Evolutionary conservation across 1,140 invertebrate genomes (phyloP).

Genomic region (Amyelois transitella): DNA sequence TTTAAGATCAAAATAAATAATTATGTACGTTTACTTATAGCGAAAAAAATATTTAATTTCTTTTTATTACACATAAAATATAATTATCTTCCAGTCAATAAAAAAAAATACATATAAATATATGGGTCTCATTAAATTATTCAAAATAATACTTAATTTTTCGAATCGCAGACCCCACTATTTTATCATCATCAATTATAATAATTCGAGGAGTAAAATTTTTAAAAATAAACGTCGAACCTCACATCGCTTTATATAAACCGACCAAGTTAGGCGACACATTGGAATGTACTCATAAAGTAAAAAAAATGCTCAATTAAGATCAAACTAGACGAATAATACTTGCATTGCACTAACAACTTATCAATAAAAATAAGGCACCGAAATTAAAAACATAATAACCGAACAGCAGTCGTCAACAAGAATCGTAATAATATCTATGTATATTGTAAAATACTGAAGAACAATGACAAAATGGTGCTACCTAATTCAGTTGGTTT

Average conservation of each 20-base stretch:
- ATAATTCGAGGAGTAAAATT: neutral
- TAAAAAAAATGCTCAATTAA: neutral
- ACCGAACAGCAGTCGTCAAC: neutral
- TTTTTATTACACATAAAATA: neutral
- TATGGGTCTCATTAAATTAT: neutral
- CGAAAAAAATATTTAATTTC: neutral
- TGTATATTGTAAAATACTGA: conserved; percentile 5
- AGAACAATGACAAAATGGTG: conserved; percentile 3
- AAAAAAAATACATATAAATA: neutral
- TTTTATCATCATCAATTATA: neutral
- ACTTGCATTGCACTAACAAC: conserved; percentile 8
- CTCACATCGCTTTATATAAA: conserved; percentile 8
- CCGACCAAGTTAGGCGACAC: conserved; percentile 17
- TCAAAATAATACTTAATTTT: neutral
- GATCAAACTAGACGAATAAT: conserved; percentile 7
- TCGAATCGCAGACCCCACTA: neutral
- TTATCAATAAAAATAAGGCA: conserved; percentile 11
- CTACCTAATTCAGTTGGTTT: conserved; percentile 33
- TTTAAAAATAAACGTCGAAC: neutral
- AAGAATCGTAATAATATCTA: neutral
- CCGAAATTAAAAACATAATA: conserved; percentile 7
- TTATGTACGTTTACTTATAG: too few species aligned
- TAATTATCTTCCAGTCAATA: neutral
- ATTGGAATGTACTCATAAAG: conserved; percentile 15
- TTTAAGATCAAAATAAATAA: too few species aligned